A percentile compares a stretch with the other conserved stretches of the same genome.
phyloP scores from a whole-genome alignment of 2,113 vertebrate genomes.

The Chaenocephalus aceratus region DNA sequence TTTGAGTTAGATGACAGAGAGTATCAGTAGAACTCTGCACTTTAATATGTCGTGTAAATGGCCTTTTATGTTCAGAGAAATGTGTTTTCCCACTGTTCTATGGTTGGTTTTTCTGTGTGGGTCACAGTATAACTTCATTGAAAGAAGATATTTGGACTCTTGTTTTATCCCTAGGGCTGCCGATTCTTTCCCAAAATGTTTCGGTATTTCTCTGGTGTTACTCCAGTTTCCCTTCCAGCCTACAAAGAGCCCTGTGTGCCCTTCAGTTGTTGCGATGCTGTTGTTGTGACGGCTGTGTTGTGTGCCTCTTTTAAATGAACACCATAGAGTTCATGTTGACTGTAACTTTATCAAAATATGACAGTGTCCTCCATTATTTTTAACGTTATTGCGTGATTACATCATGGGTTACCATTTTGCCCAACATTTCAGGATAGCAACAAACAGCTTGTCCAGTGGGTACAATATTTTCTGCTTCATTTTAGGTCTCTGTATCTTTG shows the following conservation, averaged over 20 bases:
- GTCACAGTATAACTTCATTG: neutral
- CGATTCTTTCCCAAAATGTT: neutral
- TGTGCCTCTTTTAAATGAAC: neutral
- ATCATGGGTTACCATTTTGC: neutral
- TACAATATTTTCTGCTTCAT: neutral
- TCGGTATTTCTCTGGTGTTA: neutral
- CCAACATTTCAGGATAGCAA: neutral
- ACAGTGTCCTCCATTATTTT: neutral
- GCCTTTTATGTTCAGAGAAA: too few species aligned
- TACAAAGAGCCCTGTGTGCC: neutral
- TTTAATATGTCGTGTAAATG: too few species aligned
- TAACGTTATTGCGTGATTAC: neutral
- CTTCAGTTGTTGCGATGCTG: neutral
- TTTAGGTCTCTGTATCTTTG: neutral
- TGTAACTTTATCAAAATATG: neutral
- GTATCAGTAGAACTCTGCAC: too few species aligned
- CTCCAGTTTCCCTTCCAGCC: neutral
- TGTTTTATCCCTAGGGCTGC: neutral
- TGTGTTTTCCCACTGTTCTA: too few species aligned
- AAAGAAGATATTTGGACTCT: conserved; percentile 3
- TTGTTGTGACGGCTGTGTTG: neutral
- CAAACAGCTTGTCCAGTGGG: neutral
- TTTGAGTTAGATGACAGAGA: too few species aligned
- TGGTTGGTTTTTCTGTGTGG: neutral
- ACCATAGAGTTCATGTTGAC: neutral